These are phyloP conservation scores for Drosophila ananassae DNA, from an alignment of 1,140 invertebrate genomes.

Conservation along the genomic window DNA sequence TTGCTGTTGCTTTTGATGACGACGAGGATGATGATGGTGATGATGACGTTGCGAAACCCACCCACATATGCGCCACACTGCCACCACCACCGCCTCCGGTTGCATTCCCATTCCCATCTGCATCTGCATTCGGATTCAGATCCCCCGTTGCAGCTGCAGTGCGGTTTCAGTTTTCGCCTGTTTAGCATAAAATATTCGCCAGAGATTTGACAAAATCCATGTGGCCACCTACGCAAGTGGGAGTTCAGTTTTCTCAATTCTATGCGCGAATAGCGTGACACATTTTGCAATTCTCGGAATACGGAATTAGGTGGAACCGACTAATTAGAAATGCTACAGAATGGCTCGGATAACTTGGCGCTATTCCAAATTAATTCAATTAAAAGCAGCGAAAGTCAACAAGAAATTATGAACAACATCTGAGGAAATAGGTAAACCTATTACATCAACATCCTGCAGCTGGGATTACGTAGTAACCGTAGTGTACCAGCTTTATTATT, in stretches of 20 bases:
- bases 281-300: conserved; percentile 42
- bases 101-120: conserved; percentile 20
- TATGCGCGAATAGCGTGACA: conserved; percentile 22
- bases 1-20: not conserved
- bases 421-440: not conserved
- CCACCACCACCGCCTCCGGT: conserved; percentile 15
- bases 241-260: conserved; percentile 14
- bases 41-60: conserved; percentile 44
- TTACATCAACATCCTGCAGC: not conserved
- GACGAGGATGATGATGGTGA: conserved; percentile 15
- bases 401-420: not conserved
- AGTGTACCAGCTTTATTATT: too few relatives aligned
- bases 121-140: conserved; percentile 28
- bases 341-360: conserved; percentile 14
- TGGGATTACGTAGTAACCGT: not conserved
- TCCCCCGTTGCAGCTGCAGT: conserved; percentile 44
- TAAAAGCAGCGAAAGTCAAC: not conserved
- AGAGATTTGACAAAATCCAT: conserved; percentile 69
- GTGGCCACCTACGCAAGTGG: conserved; percentile 47
- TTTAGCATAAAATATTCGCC: conserved; percentile 60
- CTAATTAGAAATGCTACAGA: conserved; percentile 36
- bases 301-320: conserved; percentile 13
- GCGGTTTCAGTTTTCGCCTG: conserved; percentile 66
- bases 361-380: not conserved
- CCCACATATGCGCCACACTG: conserved; percentile 50